Base-by-base conservation (phyloP, 2,797 vertebrate genomes). In the Amblyopsis hoosieri region DNA sequence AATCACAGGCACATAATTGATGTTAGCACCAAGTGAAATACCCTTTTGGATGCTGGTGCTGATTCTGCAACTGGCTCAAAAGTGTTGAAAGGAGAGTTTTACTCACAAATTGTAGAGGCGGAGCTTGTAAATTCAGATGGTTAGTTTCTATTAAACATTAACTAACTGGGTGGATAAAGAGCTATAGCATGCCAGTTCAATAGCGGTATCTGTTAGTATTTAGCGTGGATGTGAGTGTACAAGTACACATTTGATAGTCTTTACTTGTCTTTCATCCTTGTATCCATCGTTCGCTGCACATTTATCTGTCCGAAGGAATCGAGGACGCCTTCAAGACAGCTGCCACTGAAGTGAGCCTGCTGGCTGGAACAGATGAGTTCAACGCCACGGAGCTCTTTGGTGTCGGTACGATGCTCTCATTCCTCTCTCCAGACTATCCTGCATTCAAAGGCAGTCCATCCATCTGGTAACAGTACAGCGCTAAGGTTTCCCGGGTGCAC, bases 261-360 rank as follows among this genome's bases (percentile, higher is more conserved):
- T 56, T 37, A 12, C 3, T 11, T 3, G 11, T 42, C 45, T 63
- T 64, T 69, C 9, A 66, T 74, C 60, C 19, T 67, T 55, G 79
- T 49, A 66, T 64, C 54, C 58, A 45, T 31, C 50, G 37, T 60
- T 77, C 1, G 56, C 53, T 42, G 17, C 62, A 46, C 56, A 47
- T 66, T 70, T 46, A 46, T 83, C 60, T 79, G 29, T 64, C 54
- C 29, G 0, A 60, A 99, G 97, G 97, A 78, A 96, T 99, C 7
- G 97, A 99, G 91, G 97, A 99, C 48, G 96, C 96, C 71, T 99
- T 98, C 89, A 94, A 92, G 90, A 98, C 97, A 4, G 97, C 97
- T 10, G 96, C 97, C 67, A 98, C 97, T 0, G 97, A 99, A 92
- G 95, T 97, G 74, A 98, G 96, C 71, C 91, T 98, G 64, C 92